Evolutionary conservation across 1,140 invertebrate species (phyloP), one percentile per base, ranked within the genome.

Genomic region (Pissodes strobi): DNA sequence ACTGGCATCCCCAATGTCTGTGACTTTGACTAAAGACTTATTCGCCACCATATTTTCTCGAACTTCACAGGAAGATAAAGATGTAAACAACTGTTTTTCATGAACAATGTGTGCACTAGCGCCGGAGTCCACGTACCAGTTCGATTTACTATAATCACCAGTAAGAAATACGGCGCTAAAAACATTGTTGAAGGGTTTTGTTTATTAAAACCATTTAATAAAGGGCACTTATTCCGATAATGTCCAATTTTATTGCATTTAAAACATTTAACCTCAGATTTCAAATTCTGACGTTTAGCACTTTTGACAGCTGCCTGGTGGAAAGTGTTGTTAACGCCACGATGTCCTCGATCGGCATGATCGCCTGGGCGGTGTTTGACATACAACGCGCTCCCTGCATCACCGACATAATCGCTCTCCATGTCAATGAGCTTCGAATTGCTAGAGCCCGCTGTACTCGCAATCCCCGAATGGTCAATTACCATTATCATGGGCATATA

Each of bases 401-500:
- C 43, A 25, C 57, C 30, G 23, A 25, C 51, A 37, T 21, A 15
- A 2, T 43, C 34, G 1, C 2, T 12, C 12, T 62, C 43, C 49
- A 58, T 58, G 10, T 64, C 43, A 13, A 66, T 12, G 10, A 70
- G 37, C 43, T 72, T 72, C 5, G 34, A 25, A 52, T 71, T 71
- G 15, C 70, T 67, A 13, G 52, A 10, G 25, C 69, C 70, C 2
- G 64, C 43, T 10, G 63, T 57, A 10, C 70, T 69, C 34, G 12
- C 8, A 2, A 64, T 57, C 17, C 65, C 70, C 65, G 63, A 57
- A 58, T 69, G 64, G 34, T 69, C 68, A 3, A 78, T 69, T 1
- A 66, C 75, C 76, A 78, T 78, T 10, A 78, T 75, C 74, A 79
- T 78, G 0, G 77, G 77, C 17, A 25, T 19, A 69, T 53, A 79